Percentiles rank a stretch among this genome's conserved stretches.
Conservation (phyloP, 2,888 invertebrate genomes). For the Amorpha juglandis region DNA sequence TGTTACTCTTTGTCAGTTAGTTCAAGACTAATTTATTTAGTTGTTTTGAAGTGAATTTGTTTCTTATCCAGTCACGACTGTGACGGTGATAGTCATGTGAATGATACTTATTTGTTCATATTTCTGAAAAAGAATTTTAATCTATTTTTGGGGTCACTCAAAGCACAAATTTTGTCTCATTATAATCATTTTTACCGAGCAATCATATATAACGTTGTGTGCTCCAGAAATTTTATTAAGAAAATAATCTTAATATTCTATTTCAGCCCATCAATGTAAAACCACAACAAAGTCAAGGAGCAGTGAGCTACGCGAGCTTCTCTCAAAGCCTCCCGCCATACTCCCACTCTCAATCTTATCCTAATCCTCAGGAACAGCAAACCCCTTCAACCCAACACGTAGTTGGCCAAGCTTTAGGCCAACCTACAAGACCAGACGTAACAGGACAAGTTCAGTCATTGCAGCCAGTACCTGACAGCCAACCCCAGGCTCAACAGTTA, state of each 20-base stretch:
- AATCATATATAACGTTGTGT: too few relatives aligned
- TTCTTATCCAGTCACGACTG: too few relatives aligned
- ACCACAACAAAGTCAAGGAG: slow-evolving; percentile 56
- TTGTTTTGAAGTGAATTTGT: too few relatives aligned
- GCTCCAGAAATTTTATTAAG: too few relatives aligned
- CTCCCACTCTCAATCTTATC: slow-evolving; percentile 26
- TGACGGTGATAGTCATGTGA: too few relatives aligned
- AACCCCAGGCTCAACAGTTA: not conserved
- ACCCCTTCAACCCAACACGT: not conserved
- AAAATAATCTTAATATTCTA: too few relatives aligned
- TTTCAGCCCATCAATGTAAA: slow-evolving; percentile 60
- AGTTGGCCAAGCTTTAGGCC: not conserved
- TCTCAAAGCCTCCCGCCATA: slow-evolving; percentile 52
- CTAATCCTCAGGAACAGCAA: slow-evolving; percentile 27
- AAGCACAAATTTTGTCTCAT: too few relatives aligned
- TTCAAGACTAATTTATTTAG: too few relatives aligned
- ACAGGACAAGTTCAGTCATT: not conserved
- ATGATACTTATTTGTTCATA: not conserved
- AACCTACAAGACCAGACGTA: not conserved
- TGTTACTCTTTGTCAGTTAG: too few relatives aligned
- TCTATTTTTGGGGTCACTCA: too few relatives aligned
- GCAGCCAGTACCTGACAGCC: slow-evolving; percentile 12
- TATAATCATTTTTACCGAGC: too few relatives aligned
- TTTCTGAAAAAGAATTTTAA: too few relatives aligned
- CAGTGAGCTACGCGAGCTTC: slow-evolving; percentile 69